A percentile compares a stretch with the other conserved stretches of the same genome.
These are phyloP conservation scores for Dendrophyllia cribrosa DNA, from an alignment of 64 coral and sea anemone species.

Conservation along the genomic window DNA sequence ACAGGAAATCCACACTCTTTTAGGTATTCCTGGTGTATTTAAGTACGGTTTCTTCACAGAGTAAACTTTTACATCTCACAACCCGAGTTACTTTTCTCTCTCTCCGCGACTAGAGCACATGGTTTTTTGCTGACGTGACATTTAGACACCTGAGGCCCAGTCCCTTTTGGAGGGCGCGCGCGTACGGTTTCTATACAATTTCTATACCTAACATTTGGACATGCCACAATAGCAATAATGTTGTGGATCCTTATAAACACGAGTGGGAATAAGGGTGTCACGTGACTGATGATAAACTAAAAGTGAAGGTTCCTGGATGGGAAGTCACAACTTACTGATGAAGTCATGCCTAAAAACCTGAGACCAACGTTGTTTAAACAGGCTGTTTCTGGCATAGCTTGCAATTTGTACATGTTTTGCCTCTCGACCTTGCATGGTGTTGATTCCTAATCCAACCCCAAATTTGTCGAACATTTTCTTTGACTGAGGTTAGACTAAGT, in stretches of 20 bases:
- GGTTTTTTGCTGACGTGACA: too few species aligned
- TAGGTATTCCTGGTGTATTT: too few species aligned
- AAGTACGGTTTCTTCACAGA: too few species aligned
- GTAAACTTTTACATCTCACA: too few species aligned
- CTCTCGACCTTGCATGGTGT: conserved; percentile 55
- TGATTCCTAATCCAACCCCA: conserved; percentile 31
- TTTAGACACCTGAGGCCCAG: too few species aligned
- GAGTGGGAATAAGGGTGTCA: conserved; percentile 35
- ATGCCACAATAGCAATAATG: conserved; percentile 3
- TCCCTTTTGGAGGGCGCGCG: too few species aligned
- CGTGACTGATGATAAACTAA: conserved; percentile 54
- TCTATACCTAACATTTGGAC: too few species aligned
- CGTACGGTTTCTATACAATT: too few species aligned
- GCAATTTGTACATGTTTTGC: conserved; percentile 59
- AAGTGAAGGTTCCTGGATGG: conserved; percentile 47
- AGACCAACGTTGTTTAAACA: conserved; percentile 29
- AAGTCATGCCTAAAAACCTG: conserved; percentile 69
- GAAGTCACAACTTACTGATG: conserved; percentile 70
- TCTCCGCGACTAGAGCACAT: too few species aligned
- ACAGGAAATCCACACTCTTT: too few species aligned
- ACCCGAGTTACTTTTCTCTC: too few species aligned
- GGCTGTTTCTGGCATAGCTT: conserved; percentile 66
- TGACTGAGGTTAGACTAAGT: neutral
- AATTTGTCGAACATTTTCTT: conserved; percentile 45
- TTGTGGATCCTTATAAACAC: conserved; percentile 11